Evolutionary conservation across 2,888 invertebrate genomes (phyloP), one percentile per base, ranked within the genome.

Genomic region (Nowickia ferox): DNA sequence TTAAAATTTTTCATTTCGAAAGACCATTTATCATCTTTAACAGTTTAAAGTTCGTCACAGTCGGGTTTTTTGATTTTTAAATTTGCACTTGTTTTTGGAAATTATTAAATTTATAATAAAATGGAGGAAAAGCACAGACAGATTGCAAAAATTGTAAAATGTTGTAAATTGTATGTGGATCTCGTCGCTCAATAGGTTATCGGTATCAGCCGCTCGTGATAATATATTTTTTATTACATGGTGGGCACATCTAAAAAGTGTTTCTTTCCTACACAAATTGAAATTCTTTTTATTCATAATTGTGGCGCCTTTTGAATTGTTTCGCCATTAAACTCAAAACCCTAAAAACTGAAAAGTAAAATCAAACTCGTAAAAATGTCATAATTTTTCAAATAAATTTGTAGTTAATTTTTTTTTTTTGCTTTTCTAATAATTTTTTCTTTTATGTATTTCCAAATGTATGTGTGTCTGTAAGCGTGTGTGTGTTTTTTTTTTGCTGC

Each of bases 341-440:
- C 55, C 53, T 44, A n/a, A 57, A 11, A 22, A 22, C 9, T 9
- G 6, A 51, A 48, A 51, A 66, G 3, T 22, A 38, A 44, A 55
- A 61, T 69, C 17, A 17, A 48, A 61, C 22, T 65, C 65, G 55
- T 79, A 71, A 79, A 69, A 72, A 46, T 79, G 71, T 79, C 79
- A 79, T 72, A 63, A 79, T 71, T 69, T 79, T 71, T 9, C 10
- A 30, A 65, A 42, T 30, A 65, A 53, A 55, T 63, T 63, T 63
- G 19, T 15, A 22, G 57, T 46, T n/a, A 9, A 55, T 66, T 38
- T 15, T 17, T 46, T 17, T 19, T 9, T 40, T 40, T 40, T 61
- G n/a, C 8, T 11, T 22, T 19, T 22, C 55, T 46, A 30, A 55
- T 65, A 13, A 15, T 46, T 76, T 13, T 17, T 55, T 76, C 19